Conservation (phyloP, 2,113 vertebrate genomes). For the Penelope pileata region DNA sequence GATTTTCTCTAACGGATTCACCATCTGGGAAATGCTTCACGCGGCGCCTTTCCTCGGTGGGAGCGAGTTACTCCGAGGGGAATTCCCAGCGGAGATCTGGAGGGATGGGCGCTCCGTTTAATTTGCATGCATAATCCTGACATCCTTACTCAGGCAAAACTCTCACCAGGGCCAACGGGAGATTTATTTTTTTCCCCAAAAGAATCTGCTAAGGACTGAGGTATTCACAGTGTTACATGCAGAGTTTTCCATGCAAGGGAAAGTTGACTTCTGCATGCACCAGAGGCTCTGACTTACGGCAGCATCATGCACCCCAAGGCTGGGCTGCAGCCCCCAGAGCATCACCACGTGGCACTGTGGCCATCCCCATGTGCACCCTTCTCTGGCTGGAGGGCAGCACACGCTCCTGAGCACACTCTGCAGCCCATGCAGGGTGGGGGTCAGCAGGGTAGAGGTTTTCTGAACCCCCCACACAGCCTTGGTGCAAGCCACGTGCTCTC, state of each 20-base stretch:
- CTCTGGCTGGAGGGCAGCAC: neutral
- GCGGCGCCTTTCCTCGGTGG: conserved; percentile 60
- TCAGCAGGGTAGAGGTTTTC: neutral
- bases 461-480: neutral
- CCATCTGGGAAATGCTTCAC: conserved; percentile 72
- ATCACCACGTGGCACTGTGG: too few species aligned
- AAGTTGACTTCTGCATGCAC: neutral
- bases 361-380: neutral
- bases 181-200: neutral
- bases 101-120: conserved; percentile 64
- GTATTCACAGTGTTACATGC: neutral
- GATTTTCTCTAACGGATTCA: conserved; percentile 68
- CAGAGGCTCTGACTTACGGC: neutral
- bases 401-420: accelerated
- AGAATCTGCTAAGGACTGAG: conserved; percentile 45
- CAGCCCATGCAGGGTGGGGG: neutral
- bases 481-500: accelerated
- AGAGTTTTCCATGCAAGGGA: conserved; percentile 14
- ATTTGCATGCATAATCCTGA: conserved; percentile 56
- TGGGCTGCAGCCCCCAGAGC: neutral
- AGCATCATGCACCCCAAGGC: neutral
- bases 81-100: conserved; percentile 61
- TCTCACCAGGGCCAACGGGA: conserved; percentile 37
- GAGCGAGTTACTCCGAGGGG: conserved; percentile 66
- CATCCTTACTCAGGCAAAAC: conserved; percentile 64